Percentiles rank a stretch among this genome's conserved stretches.
Conservation (phyloP, 1,140 invertebrate genomes). For the Calosoma granatense region DNA sequence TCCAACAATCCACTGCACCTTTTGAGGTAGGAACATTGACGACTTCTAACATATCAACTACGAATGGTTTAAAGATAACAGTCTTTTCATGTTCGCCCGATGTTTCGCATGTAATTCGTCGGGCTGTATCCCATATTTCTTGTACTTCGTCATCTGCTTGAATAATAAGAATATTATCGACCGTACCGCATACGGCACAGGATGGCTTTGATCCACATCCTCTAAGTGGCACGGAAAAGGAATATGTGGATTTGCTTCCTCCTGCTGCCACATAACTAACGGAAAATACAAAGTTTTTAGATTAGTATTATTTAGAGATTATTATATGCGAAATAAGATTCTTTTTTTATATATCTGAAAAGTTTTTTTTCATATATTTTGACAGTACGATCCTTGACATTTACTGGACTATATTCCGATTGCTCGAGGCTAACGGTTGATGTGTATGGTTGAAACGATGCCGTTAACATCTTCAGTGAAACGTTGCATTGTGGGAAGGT, state of each 20-base stretch:
- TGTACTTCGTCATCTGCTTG: conserved; percentile 54
- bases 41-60: conserved; percentile 61
- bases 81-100: conserved; percentile 45
- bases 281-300: not conserved
- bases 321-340: not conserved
- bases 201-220: conserved; percentile 50
- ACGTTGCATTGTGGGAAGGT: too few species aligned
- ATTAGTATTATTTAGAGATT: not conserved
- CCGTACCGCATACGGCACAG: conserved; percentile 45
- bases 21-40: conserved; percentile 49
- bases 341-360: not conserved
- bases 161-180: conserved; percentile 54
- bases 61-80: conserved; percentile 55
- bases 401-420: too few species aligned
- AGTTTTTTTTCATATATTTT: not conserved
- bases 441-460: too few species aligned
- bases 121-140: conserved; percentile 47
- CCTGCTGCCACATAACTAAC: conserved; percentile 49
- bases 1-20: conserved; percentile 60
- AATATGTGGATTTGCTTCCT: conserved; percentile 40
- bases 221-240: conserved; percentile 50
- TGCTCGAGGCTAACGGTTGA: too few species aligned
- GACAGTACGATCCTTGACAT: too few species aligned
- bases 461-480: too few species aligned
- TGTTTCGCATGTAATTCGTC: conserved; percentile 49